These are phyloP conservation scores for Lepidotrigona ventralis DNA, from an alignment of 1,140 invertebrate species.

Conservation along the genomic window DNA sequence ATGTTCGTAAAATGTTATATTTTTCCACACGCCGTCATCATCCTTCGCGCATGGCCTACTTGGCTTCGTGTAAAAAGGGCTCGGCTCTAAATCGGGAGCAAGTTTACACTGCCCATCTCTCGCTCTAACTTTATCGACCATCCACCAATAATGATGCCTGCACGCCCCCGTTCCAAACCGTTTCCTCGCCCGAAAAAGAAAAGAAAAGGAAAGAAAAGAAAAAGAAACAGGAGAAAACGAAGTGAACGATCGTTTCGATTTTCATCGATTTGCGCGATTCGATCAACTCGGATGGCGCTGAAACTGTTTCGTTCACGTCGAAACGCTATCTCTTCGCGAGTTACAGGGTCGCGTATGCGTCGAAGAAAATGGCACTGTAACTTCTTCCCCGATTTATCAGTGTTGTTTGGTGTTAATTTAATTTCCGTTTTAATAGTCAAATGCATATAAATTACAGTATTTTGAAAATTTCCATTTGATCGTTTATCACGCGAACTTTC, in stretches of 20 bases:
- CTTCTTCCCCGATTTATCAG: not conserved
- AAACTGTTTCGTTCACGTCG: not conserved
- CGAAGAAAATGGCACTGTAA: not conserved
- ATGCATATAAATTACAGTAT: no score
- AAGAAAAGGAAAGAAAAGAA: no score
- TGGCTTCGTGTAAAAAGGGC: constrained; percentile 67
- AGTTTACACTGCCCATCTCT: constrained; percentile 63
- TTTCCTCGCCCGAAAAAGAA: constrained; percentile 10
- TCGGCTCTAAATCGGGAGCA: constrained; percentile 67
- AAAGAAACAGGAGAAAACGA: no score
- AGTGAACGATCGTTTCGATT: not conserved
- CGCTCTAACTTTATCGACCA: constrained; percentile 59
- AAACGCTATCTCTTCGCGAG: not conserved
- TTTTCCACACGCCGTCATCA: constrained; percentile 60
- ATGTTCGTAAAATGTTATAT: constrained; percentile 62
- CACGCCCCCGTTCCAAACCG: constrained; percentile 4
- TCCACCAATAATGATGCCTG: constrained; percentile 54
- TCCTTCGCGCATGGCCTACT: constrained; percentile 65
- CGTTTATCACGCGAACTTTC: no score
- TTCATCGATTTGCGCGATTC: not conserved
- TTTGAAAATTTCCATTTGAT: no score
- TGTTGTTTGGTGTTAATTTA: no score
- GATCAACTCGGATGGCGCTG: not conserved
- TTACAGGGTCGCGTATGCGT: not conserved
- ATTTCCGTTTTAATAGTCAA: no score